Evolutionary conservation across 2,888 invertebrate species (phyloP).

Genomic region (Drosophila crucigera): DNA sequence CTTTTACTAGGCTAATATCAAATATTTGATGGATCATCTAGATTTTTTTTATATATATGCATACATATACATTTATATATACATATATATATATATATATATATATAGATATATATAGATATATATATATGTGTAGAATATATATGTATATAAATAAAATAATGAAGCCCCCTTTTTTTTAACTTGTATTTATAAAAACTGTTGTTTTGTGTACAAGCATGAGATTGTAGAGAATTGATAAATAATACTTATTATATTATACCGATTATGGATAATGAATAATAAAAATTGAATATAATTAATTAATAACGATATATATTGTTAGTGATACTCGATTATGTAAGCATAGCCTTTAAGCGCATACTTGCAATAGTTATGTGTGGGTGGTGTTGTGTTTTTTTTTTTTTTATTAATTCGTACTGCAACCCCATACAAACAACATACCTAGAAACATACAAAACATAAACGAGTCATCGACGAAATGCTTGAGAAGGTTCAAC

Average conservation of each 20-base stretch:
- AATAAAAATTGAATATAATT: constrained; percentile 45
- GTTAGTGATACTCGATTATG: constrained; percentile 77
- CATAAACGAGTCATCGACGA: constrained; percentile 59
- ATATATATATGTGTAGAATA: constrained; percentile 16
- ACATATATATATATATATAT: constrained; percentile 21
- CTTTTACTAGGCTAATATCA: constrained; percentile 75
- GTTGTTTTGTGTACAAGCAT: constrained; percentile 72
- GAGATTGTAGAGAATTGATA: constrained; percentile 68
- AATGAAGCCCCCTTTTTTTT: constrained; percentile 49
- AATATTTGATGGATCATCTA: constrained; percentile 78
- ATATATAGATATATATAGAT: constrained; percentile 5
- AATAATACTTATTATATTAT: constrained; percentile 24
- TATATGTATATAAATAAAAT: constrained; percentile 17
- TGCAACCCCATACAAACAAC: constrained; percentile 23
- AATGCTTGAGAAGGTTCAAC: constrained; percentile 51
- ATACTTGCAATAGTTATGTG: constrained; percentile 45
- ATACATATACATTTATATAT: constrained; percentile 22
- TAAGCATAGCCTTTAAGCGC: constrained; percentile 73
- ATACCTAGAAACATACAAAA: constrained; percentile 9
- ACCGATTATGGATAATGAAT: constrained; percentile 30
- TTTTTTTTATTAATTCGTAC: constrained; percentile 27
- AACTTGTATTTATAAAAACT: constrained; percentile 70
- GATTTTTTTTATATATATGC: constrained; percentile 59
- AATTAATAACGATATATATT: constrained; percentile 71
- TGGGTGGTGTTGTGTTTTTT: constrained; percentile 30